Base-by-base conservation (phyloP, 2,113 vertebrate genomes). In the Pomatorhinus ruficollis region DNA sequence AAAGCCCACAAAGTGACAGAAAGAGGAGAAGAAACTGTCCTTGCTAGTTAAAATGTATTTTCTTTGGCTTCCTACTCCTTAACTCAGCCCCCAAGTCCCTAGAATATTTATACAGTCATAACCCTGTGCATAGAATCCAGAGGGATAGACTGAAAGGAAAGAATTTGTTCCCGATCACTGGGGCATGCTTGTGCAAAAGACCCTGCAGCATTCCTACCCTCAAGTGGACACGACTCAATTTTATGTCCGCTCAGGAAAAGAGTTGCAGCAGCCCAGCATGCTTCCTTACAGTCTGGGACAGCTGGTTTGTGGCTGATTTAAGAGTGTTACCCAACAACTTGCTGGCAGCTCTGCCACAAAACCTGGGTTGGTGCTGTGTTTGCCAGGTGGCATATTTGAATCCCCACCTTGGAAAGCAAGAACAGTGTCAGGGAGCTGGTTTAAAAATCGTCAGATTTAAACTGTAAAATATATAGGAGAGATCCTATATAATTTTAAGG, bases 11-110 rank as follows among this genome's bases (percentile, higher is more conserved):
- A 96, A 79, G 88, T 90, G 60, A 91, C 31, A 88, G 85, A 71
- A 91, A 81, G n/a, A 76, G 54, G 83, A 87, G 80, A 54, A 76
- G 57, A 21, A 24, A 31, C 60, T 65, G 64, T 83, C 74, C 92
- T 94, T 96, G 70, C 74, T 94, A 92, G 82, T 83, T 90, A 95
- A 90, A 93, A 96, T 95, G 82, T 94, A 90, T 96, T 95, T 95
- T 92, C 82, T 83, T 95, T 92, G 71, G 75, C 59, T 94, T 93
- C 39, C 31, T 85, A 27, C 59, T 75, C 45, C 33, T 85, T 86
- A 88, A 84, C 39, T 88, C 79, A 88, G 47, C 71, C 50, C n/a
- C 50, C 20, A 94, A 93, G 71, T 93, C 86, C 83, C 89, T 93
- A 60, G 85, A 92, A 95, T 92, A 93, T 95, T 95, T 96, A 93